Conservation (phyloP, 2,113 vertebrate genomes). For the Brachypodius melanocephalos region DNA sequence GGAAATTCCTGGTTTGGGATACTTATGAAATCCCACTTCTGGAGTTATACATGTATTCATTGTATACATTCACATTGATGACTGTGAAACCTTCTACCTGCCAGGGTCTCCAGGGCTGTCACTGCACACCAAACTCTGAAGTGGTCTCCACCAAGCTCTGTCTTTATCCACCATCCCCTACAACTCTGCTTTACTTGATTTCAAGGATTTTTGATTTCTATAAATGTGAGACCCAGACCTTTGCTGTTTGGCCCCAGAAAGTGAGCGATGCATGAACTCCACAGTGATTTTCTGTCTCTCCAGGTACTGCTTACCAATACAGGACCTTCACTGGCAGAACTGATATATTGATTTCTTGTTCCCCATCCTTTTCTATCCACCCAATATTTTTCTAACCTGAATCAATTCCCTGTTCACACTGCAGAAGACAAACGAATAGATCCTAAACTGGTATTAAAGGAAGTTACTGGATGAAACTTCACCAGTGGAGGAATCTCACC, state of each 20-base stretch:
- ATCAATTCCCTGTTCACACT: not conserved
- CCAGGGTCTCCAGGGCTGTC: not conserved
- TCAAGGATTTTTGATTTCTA: not conserved
- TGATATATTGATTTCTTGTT: not conserved
- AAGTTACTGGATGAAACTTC: not conserved
- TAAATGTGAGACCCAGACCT: not conserved
- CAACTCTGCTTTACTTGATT: not conserved
- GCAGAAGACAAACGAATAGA: not conserved
- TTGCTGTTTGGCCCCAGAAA: not conserved
- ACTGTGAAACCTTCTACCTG: not conserved
- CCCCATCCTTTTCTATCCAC: not conserved
- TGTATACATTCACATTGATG: too few species aligned
- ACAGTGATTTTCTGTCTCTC: not conserved
- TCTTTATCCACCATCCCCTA: not conserved
- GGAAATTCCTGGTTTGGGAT: not conserved
- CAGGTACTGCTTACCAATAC: not conserved
- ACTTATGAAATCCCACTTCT: not conserved
- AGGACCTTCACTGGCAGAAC: not conserved
- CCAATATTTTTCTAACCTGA: not conserved
- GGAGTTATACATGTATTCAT: not conserved
- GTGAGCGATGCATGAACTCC: not conserved
- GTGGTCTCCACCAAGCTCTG: not conserved
- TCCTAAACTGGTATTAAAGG: not conserved
- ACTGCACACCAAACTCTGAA: not conserved
- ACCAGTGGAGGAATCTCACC: not conserved